Base-by-base conservation (phyloP, 2,888 invertebrate species). In the Lamellibrachia columna region DNA sequence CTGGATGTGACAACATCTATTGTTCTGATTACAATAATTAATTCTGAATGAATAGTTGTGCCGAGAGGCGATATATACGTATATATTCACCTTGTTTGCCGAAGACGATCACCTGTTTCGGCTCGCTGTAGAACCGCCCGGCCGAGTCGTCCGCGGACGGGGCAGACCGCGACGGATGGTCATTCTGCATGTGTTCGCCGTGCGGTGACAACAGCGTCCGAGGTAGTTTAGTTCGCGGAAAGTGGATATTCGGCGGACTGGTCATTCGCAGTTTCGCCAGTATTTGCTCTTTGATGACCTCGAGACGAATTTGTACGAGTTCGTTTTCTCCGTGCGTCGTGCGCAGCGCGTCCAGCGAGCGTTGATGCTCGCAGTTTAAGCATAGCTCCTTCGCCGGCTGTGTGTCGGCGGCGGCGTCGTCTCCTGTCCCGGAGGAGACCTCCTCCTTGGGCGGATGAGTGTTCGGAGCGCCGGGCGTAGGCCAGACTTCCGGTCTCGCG, bases 61-160 rank as follows among this genome's bases (percentile, higher is more conserved):
- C 75, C 75, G 75, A 75, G 75, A 75, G 75, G 75, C 75, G 75
- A 8, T 15, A 58, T 58, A 75, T 75, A 75, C n/a, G 7, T 15
- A 58, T 58, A 75, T 75, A 75, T 75, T 75, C 75, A 75, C 75
- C 75, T 75, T 75, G 75, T n/a, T 75, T 75, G 75, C 75, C 75
- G 75, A 75, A 75, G 75, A 75, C 22, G 75, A 75, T 75, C 75
- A 75, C 15, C 22, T 75, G 75, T 22, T 75, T 75, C 15, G 75
- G 75, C 22, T 75, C 75, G 11, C 75, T n/a, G 75, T 75, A 75
- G 75, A 75, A 75, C 75, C 75, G 75, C 15, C 75, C 75, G 40
- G 40, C 40, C 75, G 75, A 75, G 75, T 75, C 75, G 15, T 75
- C 22, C 75, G 15, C 75, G 75, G 22, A 3, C 6, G 22, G 22